Evolutionary conservation across 1,140 invertebrate species (phyloP).

Genomic region (Aphelinus atriplicis): DNA sequence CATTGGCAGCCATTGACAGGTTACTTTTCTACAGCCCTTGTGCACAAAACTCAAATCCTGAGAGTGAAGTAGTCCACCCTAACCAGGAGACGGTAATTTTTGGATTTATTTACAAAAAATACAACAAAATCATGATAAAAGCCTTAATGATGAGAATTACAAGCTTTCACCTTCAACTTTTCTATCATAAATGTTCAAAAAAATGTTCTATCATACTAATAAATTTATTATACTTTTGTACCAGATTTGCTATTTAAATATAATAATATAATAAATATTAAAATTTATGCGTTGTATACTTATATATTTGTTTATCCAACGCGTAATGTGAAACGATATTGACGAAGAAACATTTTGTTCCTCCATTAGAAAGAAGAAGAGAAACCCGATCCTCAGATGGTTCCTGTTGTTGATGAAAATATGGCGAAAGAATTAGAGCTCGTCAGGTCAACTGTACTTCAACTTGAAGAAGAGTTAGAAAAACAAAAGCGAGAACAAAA

Average conservation of each 20-base stretch:
- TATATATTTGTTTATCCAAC: no score
- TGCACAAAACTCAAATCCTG: conserved; percentile 29
- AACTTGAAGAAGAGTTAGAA: conserved; percentile 57
- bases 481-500: conserved; percentile 54
- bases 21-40: conserved; percentile 58
- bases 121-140: no score
- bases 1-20: conserved; percentile 63
- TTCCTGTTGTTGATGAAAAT: conserved; percentile 51
- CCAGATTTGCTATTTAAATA: not conserved
- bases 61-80: conserved; percentile 41
- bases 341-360: no score
- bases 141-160: no score
- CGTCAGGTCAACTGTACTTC: conserved; percentile 54
- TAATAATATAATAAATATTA: conserved; percentile 34
- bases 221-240: no score
- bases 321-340: no score
- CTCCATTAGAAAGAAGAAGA: conserved; percentile 48
- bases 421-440: conserved; percentile 60
- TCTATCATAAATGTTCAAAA: no score
- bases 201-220: no score
- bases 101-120: not conserved
- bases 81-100: conserved; percentile 51
- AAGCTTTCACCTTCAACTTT: no score
- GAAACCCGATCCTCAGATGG: conserved; percentile 45
- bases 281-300: not conserved